These are phyloP conservation scores for Enteromius viviparus DNA, from an alignment of 2,797 vertebrate species.

Conservation along the genomic window DNA sequence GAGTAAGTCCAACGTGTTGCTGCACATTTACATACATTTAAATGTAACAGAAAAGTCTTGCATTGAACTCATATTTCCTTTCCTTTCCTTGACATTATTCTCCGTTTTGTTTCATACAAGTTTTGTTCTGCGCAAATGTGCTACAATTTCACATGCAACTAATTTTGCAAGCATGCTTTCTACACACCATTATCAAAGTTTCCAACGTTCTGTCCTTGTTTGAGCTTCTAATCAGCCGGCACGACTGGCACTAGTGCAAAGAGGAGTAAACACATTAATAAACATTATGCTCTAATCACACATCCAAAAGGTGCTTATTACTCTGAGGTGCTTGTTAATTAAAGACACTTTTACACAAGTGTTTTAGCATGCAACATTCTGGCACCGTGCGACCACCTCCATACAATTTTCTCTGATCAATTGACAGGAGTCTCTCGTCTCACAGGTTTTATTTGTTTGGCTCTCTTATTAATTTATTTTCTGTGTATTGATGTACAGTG, in stretches of 20 bases:
- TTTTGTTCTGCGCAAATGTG: background rate
- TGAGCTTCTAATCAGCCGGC: slow-evolving; percentile 68
- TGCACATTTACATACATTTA: background rate
- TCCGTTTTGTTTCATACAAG: background rate
- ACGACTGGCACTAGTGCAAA: slow-evolving; percentile 57
- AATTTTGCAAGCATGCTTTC: background rate
- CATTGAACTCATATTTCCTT: background rate
- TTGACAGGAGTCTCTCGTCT: slow-evolving; percentile 34
- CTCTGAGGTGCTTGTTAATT: slow-evolving; percentile 71
- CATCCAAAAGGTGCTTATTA: slow-evolving; percentile 70
- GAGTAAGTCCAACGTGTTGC: background rate
- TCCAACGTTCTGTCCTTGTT: slow-evolving; percentile 44
- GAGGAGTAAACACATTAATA: slow-evolving; percentile 75
- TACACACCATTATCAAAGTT: slow-evolving; percentile 23
- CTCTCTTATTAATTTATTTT: slow-evolving; percentile 67
- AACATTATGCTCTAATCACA: slow-evolving; percentile 71
- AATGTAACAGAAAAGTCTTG: too few relatives aligned
- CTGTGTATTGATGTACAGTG: slow-evolving; percentile 68
- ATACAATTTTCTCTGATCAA: slow-evolving; percentile 57
- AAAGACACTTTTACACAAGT: slow-evolving; percentile 66
- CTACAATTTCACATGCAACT: background rate
- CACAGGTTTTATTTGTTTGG: slow-evolving; percentile 36
- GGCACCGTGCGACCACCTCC: slow-evolving; percentile 63
- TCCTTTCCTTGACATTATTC: background rate
- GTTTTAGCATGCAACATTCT: slow-evolving; percentile 69